Evolutionary conservation across 1,140 invertebrate species (phyloP).

Genomic region (Brachionus asplanchnoidis): DNA sequence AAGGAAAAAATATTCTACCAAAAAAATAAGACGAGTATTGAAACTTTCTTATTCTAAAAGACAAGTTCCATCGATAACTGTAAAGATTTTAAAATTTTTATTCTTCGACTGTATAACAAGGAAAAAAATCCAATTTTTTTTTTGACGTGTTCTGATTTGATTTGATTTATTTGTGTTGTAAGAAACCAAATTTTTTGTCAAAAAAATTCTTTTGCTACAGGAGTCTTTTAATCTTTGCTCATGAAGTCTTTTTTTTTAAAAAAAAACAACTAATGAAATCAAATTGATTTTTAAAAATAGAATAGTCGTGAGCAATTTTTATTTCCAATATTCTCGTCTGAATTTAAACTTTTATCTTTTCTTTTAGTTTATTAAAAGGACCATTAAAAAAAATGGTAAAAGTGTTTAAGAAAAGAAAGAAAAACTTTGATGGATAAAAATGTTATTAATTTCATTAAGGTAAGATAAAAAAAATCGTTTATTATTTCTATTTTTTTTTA

Average conservation of each 20-base stretch:
- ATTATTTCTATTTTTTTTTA: not conserved
- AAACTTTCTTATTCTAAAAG: not conserved
- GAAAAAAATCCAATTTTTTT: not conserved
- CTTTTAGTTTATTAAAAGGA: not conserved
- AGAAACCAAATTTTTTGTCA: not conserved
- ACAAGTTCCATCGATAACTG: not conserved
- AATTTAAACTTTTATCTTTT: not conserved
- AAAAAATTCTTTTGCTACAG: not conserved
- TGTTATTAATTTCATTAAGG: not conserved
- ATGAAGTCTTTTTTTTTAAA: not conserved
- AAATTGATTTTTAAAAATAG: not conserved
- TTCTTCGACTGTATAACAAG: not conserved
- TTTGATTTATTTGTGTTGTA: not conserved
- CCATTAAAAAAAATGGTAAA: not conserved
- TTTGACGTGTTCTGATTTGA: not conserved
- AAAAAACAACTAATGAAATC: not conserved
- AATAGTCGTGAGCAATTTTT: not conserved
- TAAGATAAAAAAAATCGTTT: not conserved
- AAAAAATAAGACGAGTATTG: not conserved
- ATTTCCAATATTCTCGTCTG: not conserved
- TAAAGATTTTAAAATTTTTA: not conserved
- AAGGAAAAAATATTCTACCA: not conserved
- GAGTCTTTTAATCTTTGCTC: not conserved
- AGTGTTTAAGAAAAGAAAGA: not conserved
- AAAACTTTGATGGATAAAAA: not conserved